These are phyloP conservation scores for Sceloporus undulatus DNA, from an alignment of 2,113 vertebrate species.

Conservation along the genomic window DNA sequence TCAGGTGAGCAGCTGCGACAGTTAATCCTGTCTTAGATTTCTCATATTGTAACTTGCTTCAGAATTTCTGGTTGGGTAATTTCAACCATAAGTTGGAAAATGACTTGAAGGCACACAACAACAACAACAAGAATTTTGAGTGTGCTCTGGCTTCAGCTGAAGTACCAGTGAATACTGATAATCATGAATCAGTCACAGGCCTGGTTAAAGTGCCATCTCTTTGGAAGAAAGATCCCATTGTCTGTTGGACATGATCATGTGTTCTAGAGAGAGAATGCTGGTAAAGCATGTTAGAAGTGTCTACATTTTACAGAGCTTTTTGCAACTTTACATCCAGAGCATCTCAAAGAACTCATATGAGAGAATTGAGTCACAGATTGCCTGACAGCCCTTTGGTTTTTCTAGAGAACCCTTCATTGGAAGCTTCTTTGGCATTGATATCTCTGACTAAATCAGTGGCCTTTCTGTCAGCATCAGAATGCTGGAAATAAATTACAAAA, in stretches of 20 bases:
- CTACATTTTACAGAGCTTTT: not conserved
- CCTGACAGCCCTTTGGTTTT: not conserved
- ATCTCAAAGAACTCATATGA: not conserved
- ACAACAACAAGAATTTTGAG: not conserved
- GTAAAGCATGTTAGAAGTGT: not conserved
- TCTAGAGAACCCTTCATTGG: not conserved
- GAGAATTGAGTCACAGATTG: not conserved
- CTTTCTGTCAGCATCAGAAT: not conserved
- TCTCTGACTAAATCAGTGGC: not conserved
- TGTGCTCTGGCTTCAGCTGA: not conserved
- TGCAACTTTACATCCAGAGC: not conserved
- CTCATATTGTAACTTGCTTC: not conserved
- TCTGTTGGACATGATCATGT: not conserved
- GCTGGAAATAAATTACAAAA: not conserved
- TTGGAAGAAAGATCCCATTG: not conserved
- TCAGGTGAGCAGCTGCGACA: not conserved
- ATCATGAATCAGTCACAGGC: not conserved
- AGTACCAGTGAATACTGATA: not conserved
- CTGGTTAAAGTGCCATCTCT: not conserved
- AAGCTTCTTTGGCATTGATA: not conserved
- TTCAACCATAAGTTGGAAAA: too few species aligned
- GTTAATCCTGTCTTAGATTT: not conserved
- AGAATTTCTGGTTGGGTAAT: not conserved
- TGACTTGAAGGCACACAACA: too few species aligned
- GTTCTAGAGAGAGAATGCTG: not conserved